Percentiles rank a stretch among this genome's conserved stretches.
phyloP scores from a whole-genome alignment of 2,113 vertebrate genomes.

The Colistium nudipinnis region DNA sequence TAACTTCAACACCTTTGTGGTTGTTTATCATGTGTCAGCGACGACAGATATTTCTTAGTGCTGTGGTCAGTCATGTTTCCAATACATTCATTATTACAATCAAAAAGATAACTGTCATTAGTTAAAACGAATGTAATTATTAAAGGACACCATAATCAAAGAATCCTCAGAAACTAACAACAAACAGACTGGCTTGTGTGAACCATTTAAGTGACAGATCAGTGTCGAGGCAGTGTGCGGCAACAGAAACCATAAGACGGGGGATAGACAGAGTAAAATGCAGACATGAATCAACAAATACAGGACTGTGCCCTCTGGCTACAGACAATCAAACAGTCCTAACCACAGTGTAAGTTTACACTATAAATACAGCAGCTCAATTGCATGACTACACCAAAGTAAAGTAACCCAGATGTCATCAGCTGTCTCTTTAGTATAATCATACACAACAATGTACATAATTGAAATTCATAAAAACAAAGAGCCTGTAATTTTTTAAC shows the following conservation, averaged over 20 bases:
- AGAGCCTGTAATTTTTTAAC: constrained; percentile 8
- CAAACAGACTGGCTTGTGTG: constrained; percentile 24
- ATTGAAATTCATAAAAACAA: constrained; percentile 53
- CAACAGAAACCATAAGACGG: constrained; percentile 18
- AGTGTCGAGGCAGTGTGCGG: neutral
- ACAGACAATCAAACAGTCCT: constrained; percentile 48
- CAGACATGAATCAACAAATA: constrained; percentile 59
- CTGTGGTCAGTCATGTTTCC: neutral
- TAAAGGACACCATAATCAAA: constrained; percentile 6
- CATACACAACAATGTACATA: constrained; percentile 31
- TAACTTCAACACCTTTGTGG: constrained; percentile 3
- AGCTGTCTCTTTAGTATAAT: constrained; percentile 51
- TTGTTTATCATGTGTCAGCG: neutral
- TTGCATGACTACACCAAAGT: constrained; percentile 53
- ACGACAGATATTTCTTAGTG: neutral
- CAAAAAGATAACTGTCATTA: constrained; percentile 2
- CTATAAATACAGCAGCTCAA: constrained; percentile 40
- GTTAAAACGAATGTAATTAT: constrained; percentile 5
- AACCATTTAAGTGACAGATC: constrained; percentile 35
- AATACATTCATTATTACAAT: neutral
- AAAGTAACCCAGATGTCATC: constrained; percentile 48
- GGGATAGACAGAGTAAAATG: constrained; percentile 25
- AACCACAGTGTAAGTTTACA: constrained; percentile 48
- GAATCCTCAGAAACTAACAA: constrained; percentile 26
- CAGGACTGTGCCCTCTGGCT: constrained; percentile 31